A percentile compares a stretch with the other conserved stretches of the same genome.
Evolutionary conservation across 2,888 invertebrate species (phyloP).

Genomic region (Rhingia campestris): DNA sequence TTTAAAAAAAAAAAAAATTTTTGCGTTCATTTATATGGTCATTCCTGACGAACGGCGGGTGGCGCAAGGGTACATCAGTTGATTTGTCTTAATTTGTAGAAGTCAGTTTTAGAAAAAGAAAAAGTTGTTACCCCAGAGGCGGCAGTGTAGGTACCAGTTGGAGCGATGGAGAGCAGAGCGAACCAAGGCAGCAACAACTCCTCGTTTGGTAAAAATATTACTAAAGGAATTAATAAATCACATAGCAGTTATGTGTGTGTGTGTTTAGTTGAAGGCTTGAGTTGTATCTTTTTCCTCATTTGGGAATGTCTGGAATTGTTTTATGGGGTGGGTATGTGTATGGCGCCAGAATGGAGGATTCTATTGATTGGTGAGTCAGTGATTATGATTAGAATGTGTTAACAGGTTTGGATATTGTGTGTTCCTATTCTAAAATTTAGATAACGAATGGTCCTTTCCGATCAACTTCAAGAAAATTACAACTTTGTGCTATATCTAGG

Average conservation of each 20-base stretch:
- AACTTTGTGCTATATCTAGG: too few relatives aligned
- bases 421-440: too few relatives aligned
- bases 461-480: too few relatives aligned
- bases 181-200: constrained; percentile 37
- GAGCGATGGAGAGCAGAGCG: constrained; percentile 18
- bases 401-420: too few relatives aligned
- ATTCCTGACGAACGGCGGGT: neutral
- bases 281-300: constrained; percentile 54
- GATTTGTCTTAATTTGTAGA: constrained; percentile 75
- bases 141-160: neutral
- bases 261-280: constrained; percentile 28
- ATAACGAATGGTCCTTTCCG: too few relatives aligned
- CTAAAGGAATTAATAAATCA: constrained; percentile 73
- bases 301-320: constrained; percentile 60
- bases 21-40: constrained; percentile 16
- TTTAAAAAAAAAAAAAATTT: constrained; percentile 40
- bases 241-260: constrained; percentile 56
- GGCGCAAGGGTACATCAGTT: constrained; percentile 41
- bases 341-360: constrained; percentile 66
- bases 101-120: constrained; percentile 60
- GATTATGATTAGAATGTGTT: too few relatives aligned
- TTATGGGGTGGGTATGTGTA: constrained; percentile 57
- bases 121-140: constrained; percentile 40
- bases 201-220: constrained; percentile 71
- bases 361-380: constrained; percentile 37